phyloP scores from a whole-genome alignment of 2,113 vertebrate genomes.

The Rhagologus leucostigma region DNA sequence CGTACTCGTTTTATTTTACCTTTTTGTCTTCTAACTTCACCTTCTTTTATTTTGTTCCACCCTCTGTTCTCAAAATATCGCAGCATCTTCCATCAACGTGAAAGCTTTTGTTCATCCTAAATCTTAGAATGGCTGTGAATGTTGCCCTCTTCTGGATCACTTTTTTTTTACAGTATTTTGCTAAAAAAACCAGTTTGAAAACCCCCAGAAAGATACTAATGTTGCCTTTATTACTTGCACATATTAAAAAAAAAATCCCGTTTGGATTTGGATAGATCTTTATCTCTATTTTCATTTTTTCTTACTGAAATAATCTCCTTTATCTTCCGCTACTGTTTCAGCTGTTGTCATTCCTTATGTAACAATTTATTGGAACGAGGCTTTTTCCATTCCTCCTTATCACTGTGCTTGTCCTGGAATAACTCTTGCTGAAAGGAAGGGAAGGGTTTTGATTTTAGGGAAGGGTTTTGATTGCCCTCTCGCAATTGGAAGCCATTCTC shows the following conservation, averaged over 20 bases:
- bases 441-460: neutral
- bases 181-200: neutral
- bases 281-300: neutral
- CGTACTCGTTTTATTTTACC: neutral
- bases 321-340: neutral
- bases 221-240: neutral
- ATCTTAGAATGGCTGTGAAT: neutral
- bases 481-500: neutral
- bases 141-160: constrained; percentile 34
- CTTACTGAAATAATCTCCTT: neutral
- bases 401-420: neutral
- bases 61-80: neutral
- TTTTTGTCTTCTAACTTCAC: neutral
- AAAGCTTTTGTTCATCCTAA: neutral
- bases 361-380: neutral
- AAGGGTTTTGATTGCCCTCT: neutral
- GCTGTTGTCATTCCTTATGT: neutral
- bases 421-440: neutral
- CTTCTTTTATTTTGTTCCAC: neutral
- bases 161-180: neutral
- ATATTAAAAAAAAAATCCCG: neutral
- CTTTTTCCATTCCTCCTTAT: neutral
- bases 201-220: neutral
- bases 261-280: neutral
- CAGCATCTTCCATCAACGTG: neutral